Conservation (phyloP, 2,888 invertebrate species). For the Lissocephala sabroskyi region DNA sequence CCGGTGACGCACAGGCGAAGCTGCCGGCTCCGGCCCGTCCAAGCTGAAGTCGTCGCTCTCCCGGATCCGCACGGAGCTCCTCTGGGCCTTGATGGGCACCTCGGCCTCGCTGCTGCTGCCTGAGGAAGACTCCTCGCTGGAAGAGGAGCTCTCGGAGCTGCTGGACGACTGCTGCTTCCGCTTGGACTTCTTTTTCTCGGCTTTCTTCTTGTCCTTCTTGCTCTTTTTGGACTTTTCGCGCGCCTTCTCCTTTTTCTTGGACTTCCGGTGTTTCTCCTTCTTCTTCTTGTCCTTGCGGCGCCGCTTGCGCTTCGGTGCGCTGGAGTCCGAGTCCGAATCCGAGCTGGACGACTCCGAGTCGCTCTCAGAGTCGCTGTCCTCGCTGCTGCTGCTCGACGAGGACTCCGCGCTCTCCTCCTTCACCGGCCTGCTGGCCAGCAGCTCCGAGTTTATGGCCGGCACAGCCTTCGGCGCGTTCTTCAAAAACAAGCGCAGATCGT, state of each 20-base stretch:
- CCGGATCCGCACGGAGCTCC: slow-evolving; percentile 7
- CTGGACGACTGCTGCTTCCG: slow-evolving; percentile 33
- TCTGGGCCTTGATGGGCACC: slow-evolving; percentile 20
- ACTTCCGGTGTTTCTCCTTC: slow-evolving; percentile 22
- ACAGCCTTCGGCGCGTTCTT: slow-evolving; percentile 75
- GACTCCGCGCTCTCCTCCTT: slow-evolving; percentile 18
- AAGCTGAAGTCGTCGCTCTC: slow-evolving; percentile 45
- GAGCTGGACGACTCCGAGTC: slow-evolving; percentile 41
- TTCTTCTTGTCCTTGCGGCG: slow-evolving; percentile 39
- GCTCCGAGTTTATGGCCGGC: slow-evolving; percentile 68
- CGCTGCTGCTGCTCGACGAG: slow-evolving; percentile 30
- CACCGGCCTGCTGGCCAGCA: slow-evolving; percentile 59
- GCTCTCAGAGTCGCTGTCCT: slow-evolving; percentile 30
- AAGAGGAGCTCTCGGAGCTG: slow-evolving; percentile 22
- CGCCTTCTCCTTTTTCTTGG: slow-evolving; percentile 28
- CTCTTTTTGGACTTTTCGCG: slow-evolving; percentile 26
- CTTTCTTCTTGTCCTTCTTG: slow-evolving; percentile 30
- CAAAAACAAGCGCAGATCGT: slow-evolving; percentile 90
- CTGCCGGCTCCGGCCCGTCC: slow-evolving; percentile 33
- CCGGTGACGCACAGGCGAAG: slow-evolving; percentile 11
- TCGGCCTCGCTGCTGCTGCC: slow-evolving; percentile 30
- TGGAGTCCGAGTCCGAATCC: slow-evolving; percentile 32
- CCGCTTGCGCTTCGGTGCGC: slow-evolving; percentile 35
- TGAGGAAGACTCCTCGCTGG: slow-evolving; percentile 34
- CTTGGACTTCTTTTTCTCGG: slow-evolving; percentile 34